Evolutionary conservation across 1,140 invertebrate species (phyloP).

Genomic region (Babylonia areolata): DNA sequence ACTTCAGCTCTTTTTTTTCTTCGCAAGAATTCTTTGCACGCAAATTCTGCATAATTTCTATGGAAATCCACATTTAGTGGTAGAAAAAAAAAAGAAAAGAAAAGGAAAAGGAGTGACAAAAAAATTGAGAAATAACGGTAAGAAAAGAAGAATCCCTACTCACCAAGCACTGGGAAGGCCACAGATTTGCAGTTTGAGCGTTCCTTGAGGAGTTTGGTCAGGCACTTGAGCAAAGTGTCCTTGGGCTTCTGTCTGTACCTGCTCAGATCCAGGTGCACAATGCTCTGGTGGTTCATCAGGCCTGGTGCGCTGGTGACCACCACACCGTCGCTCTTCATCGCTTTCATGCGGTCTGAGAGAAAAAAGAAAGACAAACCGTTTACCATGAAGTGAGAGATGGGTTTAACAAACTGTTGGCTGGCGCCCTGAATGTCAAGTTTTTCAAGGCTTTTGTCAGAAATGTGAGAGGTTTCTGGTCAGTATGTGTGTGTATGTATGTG

Average conservation of each 20-base stretch:
- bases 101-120: neutral
- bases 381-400: no score
- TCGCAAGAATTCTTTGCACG: no score
- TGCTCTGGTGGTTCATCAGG: no score
- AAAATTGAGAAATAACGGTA: neutral
- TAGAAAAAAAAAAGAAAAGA: neutral
- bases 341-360: neutral
- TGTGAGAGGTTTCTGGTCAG: no score
- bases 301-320: neutral
- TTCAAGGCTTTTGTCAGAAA: no score
- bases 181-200: neutral
- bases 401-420: no score
- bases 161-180: slow-evolving; percentile 22
- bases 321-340: slow-evolving; percentile 1
- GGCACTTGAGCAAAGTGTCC: neutral
- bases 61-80: no score
- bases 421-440: no score
- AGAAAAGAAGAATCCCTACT: neutral
- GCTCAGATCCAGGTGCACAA: neutral
- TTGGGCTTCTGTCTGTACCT: neutral
- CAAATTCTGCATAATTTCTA: no score
- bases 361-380: neutral
- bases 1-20: no score
- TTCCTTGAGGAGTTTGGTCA: neutral
- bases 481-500: no score